Conservation (phyloP, 2,888 invertebrate genomes). For the Piscicola geometra region DNA sequence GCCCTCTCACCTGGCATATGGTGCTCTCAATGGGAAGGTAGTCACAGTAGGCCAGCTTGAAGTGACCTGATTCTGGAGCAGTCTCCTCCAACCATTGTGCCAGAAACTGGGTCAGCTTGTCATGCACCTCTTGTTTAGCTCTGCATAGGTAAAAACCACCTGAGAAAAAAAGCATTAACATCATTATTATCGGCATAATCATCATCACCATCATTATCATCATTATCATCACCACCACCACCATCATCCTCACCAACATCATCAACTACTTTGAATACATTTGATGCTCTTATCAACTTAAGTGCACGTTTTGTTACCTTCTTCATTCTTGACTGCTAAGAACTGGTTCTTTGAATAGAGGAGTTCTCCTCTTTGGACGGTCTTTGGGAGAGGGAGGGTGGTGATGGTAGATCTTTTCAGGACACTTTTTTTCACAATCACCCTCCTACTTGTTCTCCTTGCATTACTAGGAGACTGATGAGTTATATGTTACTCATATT, state of each 20-base stretch:
- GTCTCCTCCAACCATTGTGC: constrained; percentile 40
- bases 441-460: background rate
- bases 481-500: too few relatives aligned
- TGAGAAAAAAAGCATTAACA: too few relatives aligned
- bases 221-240: too few relatives aligned
- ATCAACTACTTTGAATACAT: too few relatives aligned
- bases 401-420: background rate
- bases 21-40: constrained; percentile 26
- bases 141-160: constrained; percentile 41
- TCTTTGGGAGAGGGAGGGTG: too few relatives aligned
- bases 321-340: constrained; percentile 80
- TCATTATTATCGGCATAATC: too few relatives aligned
- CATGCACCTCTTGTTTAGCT: constrained; percentile 38
- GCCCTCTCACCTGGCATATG: constrained; percentile 13
- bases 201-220: too few relatives aligned
- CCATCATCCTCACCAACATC: background rate
- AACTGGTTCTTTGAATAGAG: constrained; percentile 35
- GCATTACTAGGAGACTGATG: background rate
- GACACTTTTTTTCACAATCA: background rate
- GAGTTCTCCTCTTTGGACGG: constrained; percentile 24
- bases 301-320: too few relatives aligned
- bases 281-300: too few relatives aligned
- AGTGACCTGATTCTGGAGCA: constrained; percentile 20
- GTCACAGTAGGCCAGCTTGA: constrained; percentile 33
- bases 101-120: constrained; percentile 31